phyloP scores from a whole-genome alignment of 1,140 invertebrate species.

The Coelopa frigida region DNA sequence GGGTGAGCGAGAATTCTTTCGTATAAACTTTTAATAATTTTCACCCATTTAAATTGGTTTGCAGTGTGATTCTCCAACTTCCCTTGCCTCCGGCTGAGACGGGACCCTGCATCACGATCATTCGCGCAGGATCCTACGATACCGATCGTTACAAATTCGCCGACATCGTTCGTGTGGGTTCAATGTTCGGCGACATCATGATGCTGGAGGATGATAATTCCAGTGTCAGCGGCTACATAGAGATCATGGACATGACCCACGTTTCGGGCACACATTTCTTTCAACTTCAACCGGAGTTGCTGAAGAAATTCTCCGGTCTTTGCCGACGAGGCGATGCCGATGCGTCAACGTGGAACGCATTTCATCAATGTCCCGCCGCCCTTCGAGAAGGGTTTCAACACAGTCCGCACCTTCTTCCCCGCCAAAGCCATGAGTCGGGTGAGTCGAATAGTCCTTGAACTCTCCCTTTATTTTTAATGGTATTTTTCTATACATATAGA shows the following conservation, averaged over 20 bases:
- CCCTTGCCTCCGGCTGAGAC: conserved; percentile 27
- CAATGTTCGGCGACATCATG: conserved; percentile 44
- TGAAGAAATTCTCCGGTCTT: conserved; percentile 49
- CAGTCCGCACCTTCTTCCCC: conserved; percentile 44
- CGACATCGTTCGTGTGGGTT: conserved; percentile 34
- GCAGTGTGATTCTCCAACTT: conserved; percentile 29
- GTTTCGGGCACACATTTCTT: conserved; percentile 45
- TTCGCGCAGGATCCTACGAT: conserved; percentile 39
- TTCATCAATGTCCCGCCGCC: conserved; percentile 49
- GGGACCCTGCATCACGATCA: conserved; percentile 44
- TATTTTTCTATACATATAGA: conserved; percentile 17
- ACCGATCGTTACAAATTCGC: conserved; percentile 34
- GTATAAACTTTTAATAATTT: neutral
- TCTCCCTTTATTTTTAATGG: neutral
- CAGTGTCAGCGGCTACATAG: conserved; percentile 34
- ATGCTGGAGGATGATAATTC: conserved; percentile 44
- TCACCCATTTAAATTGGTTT: neutral
- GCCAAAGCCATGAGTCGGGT: conserved; percentile 33
- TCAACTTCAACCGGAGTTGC: conserved; percentile 46
- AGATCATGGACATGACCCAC: conserved; percentile 46
- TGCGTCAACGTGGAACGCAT: conserved; percentile 49
- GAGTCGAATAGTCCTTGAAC: neutral
- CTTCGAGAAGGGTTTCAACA: conserved; percentile 47
- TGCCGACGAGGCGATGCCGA: conserved; percentile 50
- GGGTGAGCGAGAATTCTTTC: conserved; percentile 44